phyloP scores from a whole-genome alignment of 2,113 vertebrate species.

The Odocoileus hemionus region DNA sequence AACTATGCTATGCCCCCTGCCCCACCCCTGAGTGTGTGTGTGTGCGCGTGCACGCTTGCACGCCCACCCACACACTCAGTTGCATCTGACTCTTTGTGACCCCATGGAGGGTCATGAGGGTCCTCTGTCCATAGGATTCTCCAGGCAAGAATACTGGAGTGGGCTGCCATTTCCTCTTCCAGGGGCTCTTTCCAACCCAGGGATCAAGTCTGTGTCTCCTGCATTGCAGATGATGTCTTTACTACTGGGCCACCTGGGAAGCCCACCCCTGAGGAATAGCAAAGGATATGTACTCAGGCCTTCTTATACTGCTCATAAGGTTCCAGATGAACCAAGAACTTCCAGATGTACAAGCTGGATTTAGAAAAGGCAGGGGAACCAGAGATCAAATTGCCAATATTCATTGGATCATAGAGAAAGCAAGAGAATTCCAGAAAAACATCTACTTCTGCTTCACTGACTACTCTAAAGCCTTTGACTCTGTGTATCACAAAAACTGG shows the following conservation, averaged over 20 bases:
- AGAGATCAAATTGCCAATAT: not conserved
- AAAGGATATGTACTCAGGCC: not conserved
- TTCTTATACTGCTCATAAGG: not conserved
- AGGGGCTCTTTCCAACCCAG: not conserved
- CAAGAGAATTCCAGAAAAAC: not conserved
- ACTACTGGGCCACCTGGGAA: not conserved
- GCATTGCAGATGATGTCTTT: not conserved
- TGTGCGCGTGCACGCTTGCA: accelerated
- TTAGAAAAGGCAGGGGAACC: not conserved
- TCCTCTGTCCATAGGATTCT: not conserved
- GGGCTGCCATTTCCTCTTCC: not conserved
- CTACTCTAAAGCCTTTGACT: not conserved
- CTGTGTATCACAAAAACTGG: not conserved
- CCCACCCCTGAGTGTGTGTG: not conserved
- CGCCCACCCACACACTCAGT: not conserved
- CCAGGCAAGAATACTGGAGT: not conserved
- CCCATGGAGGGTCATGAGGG: not conserved
- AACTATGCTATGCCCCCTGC: not conserved
- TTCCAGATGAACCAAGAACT: not conserved
- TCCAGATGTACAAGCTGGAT: not conserved
- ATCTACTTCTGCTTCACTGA: not conserved
- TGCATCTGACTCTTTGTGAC: not conserved
- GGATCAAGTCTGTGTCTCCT: not conserved
- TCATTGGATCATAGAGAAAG: not conserved
- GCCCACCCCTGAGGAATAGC: not conserved